A percentile compares a stretch with the other conserved stretches of the same genome.
Conservation (phyloP, 1,140 invertebrate genomes). For the Eupeodes corollae region DNA sequence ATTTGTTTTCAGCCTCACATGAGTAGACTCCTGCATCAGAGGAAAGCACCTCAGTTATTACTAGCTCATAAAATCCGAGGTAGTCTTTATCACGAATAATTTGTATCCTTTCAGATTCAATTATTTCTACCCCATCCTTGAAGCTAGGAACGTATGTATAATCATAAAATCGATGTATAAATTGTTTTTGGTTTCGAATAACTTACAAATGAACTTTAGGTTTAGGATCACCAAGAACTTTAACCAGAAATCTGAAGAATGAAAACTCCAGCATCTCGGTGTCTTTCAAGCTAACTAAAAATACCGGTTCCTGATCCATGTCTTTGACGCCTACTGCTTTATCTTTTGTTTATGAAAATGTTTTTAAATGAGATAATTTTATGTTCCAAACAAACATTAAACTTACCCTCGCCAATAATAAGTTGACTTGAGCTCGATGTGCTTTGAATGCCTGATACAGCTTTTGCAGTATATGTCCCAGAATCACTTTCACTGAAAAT, state of each 20-base stretch:
- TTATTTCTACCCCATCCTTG: conserved; percentile 68
- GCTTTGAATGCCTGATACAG: conserved; percentile 68
- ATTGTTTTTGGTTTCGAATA: conserved; percentile 2
- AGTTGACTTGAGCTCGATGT: conserved; percentile 74
- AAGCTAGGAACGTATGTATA: conserved; percentile 56
- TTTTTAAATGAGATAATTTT: conserved; percentile 1
- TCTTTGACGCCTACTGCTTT: conserved; percentile 45
- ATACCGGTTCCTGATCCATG: conserved; percentile 61
- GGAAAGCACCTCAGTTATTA: conserved; percentile 70
- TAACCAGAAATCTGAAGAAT: conserved; percentile 78
- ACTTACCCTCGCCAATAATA: conserved; percentile 70
- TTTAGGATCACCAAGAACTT: conserved; percentile 75
- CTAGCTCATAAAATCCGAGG: conserved; percentile 78
- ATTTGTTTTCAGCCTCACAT: conserved; percentile 75
- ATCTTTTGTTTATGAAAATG: conserved; percentile 8
- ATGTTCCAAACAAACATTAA: neutral
- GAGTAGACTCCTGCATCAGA: conserved; percentile 80
- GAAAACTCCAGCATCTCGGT: conserved; percentile 79
- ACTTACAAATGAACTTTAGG: conserved; percentile 78
- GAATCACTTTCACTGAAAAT: conserved; percentile 56
- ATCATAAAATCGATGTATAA: conserved; percentile 2
- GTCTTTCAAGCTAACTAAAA: conserved; percentile 71
- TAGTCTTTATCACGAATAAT: conserved; percentile 64
- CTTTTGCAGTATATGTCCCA: conserved; percentile 83
- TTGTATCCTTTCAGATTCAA: conserved; percentile 54